phyloP scores from a whole-genome alignment of 2,113 vertebrate genomes.

The Myotis lucifugus region DNA sequence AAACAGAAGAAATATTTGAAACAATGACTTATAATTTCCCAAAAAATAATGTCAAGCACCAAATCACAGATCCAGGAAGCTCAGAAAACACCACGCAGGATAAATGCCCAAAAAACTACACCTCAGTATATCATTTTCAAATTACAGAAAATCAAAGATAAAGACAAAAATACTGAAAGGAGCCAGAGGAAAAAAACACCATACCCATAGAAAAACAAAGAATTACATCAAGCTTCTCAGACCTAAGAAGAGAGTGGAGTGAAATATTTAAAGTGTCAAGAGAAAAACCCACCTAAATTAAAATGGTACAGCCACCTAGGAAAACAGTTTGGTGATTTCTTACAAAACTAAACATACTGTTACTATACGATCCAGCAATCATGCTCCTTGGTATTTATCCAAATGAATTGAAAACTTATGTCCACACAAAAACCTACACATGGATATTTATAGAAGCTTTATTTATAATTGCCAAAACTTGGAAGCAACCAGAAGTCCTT shows the following conservation, averaged over 20 bases:
- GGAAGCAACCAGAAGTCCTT: not conserved
- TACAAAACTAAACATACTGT: not conserved
- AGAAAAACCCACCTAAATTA: not conserved
- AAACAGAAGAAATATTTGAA: not conserved
- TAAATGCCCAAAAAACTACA: not conserved
- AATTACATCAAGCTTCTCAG: not conserved
- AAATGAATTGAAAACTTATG: not conserved
- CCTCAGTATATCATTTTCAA: not conserved
- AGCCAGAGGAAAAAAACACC: not conserved
- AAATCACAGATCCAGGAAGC: not conserved
- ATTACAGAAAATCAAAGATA: not conserved
- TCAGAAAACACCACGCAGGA: not conserved
- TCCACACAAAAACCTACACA: not conserved
- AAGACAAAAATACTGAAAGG: not conserved
- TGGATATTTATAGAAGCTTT: not conserved
- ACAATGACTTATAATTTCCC: not conserved
- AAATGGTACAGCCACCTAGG: not conserved
- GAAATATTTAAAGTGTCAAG: not conserved
- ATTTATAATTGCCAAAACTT: not conserved
- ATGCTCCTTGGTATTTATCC: no score
- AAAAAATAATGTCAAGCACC: not conserved
- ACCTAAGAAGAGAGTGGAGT: not conserved
- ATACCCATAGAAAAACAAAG: no score
- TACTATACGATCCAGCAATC: not conserved
- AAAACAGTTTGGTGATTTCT: not conserved